phyloP scores from a whole-genome alignment of 2,888 invertebrate genomes.

The Copidosoma aretas region DNA sequence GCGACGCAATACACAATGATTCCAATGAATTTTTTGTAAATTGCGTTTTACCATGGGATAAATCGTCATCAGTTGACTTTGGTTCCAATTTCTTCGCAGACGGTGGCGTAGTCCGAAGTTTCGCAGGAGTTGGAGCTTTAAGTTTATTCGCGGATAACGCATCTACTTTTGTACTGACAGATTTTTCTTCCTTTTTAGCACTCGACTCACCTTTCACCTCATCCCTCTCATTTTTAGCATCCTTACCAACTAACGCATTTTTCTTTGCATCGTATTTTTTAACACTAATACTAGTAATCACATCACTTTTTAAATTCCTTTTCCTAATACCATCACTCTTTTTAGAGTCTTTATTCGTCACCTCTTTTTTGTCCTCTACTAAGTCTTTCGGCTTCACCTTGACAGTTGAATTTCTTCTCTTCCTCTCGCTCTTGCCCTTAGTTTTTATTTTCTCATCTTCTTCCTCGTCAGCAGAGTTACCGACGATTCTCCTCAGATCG shows the following conservation, averaged over 20 bases:
- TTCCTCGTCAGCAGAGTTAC: constrained; percentile 11
- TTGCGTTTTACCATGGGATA: neutral
- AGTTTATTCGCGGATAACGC: neutral
- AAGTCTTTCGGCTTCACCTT: neutral
- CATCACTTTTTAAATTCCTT: constrained; percentile 40
- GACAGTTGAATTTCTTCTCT: neutral
- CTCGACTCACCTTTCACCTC: neutral
- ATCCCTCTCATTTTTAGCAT: neutral
- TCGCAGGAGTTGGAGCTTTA: neutral
- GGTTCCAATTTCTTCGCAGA: neutral
- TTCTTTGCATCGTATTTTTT: constrained; percentile 39
- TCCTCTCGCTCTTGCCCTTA: constrained; percentile 30
- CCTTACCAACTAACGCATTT: neutral
- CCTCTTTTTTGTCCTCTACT: neutral
- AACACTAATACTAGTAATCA: constrained; percentile 49
- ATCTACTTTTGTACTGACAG: neutral
- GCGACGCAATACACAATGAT: constrained; percentile 5
- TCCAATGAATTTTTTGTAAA: neutral
- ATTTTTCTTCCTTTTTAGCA: neutral
- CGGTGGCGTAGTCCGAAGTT: neutral
- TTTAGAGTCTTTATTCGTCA: neutral
- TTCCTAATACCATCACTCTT: neutral
- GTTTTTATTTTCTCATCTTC: constrained; percentile 20
- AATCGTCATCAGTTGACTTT: neutral
- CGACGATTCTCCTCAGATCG: constrained; percentile 51